phyloP scores from a whole-genome alignment of 2,797 vertebrate species.

The Epinephelus awoara region DNA sequence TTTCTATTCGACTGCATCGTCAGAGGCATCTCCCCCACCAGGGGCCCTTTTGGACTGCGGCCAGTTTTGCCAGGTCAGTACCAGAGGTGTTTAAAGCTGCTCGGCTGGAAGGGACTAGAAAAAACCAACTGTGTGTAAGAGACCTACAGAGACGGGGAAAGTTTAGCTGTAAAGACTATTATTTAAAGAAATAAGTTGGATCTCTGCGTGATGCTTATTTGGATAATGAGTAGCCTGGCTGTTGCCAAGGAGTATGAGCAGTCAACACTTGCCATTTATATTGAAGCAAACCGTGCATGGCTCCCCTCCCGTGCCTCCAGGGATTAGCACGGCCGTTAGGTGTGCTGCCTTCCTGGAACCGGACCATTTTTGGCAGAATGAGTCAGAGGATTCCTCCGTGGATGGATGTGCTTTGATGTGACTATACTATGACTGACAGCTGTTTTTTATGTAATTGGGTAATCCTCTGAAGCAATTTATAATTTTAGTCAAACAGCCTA shows the following conservation, averaged over 20 bases:
- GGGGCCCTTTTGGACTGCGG: conserved; percentile 92
- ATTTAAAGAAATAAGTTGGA: conserved; percentile 11
- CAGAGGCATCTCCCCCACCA: conserved; percentile 93
- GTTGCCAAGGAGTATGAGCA: conserved; percentile 40
- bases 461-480: conserved; percentile 55
- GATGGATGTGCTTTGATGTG: conserved; percentile 59
- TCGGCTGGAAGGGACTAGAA: conserved; percentile 5
- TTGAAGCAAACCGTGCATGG: background rate
- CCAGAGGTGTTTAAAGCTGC: conserved; percentile 32
- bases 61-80: conserved; percentile 94
- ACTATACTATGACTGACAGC: conserved; percentile 65
- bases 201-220: background rate
- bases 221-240: background rate
- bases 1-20: conserved; percentile 98
- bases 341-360: conserved; percentile 52
- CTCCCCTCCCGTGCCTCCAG: conserved; percentile 34
- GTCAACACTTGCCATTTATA: conserved; percentile 37
- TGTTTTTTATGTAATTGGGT: conserved; percentile 62
- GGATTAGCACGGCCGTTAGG: conserved; percentile 37
- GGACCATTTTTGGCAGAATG: conserved; percentile 55
- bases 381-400: conserved; percentile 53
- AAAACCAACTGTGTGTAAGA: background rate
- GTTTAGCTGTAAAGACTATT: background rate
- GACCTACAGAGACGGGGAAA: background rate
- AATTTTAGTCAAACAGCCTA: conserved; percentile 46